These are phyloP conservation scores for Leptocoma aspasia DNA, from an alignment of 2,113 vertebrate species.

Conservation along the genomic window DNA sequence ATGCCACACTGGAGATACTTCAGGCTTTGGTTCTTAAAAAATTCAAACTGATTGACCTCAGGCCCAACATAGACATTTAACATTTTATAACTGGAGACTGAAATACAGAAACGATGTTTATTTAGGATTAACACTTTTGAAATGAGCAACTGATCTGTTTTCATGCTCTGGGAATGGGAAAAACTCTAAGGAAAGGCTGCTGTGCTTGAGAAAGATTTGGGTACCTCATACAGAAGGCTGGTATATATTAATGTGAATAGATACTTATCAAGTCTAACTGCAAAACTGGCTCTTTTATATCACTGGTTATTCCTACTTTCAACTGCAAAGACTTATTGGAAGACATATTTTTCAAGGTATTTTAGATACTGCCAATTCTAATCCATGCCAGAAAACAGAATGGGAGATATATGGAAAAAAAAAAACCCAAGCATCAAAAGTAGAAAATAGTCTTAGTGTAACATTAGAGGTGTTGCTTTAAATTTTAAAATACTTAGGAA, in stretches of 20 bases:
- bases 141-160: not conserved
- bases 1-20: not conserved
- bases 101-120: not conserved
- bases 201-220: not conserved
- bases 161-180: not conserved
- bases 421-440: not conserved
- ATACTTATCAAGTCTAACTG: not conserved
- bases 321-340: not conserved
- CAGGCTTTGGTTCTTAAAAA: not conserved
- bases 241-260: not conserved
- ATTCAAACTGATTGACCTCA: not conserved
- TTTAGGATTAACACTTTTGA: not conserved
- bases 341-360: not conserved
- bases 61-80: not conserved
- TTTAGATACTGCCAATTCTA: slow-evolving; percentile 13
- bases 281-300: not conserved
- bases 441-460: not conserved
- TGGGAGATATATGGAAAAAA: not conserved
- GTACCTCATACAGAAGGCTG: not conserved
- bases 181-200: not conserved
- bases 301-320: not conserved
- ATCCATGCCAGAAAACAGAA: not conserved
- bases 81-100: not conserved
- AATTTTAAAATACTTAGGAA: not conserved
- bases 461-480: not conserved